phyloP scores from a whole-genome alignment of 1,140 invertebrate species.

The Drusus annulatus region DNA sequence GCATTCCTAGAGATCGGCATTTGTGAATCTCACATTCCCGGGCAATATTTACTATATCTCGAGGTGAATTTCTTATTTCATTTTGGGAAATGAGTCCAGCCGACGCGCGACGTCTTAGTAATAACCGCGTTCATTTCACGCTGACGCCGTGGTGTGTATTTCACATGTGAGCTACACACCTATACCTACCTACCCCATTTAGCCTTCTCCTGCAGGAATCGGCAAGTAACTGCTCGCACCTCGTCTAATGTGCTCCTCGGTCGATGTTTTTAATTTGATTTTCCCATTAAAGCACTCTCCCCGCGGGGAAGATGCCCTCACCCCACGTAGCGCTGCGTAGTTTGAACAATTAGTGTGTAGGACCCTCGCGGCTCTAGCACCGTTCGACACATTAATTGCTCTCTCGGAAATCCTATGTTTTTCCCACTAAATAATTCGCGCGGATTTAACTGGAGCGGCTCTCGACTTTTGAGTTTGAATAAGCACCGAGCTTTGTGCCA shows the following conservation, averaged over 20 bases:
- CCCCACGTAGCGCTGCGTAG: neutral
- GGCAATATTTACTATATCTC: neutral
- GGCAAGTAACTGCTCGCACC: too few relatives aligned
- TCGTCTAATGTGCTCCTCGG: too few relatives aligned
- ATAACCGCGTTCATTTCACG: neutral
- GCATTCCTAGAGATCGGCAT: constrained; percentile 4
- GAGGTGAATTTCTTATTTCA: neutral
- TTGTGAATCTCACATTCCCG: constrained; percentile 5
- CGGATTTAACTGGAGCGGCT: neutral
- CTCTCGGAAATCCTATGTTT: neutral
- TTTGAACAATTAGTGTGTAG: neutral
- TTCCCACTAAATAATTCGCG: neutral
- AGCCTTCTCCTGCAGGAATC: too few relatives aligned
- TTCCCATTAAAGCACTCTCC: too few relatives aligned
- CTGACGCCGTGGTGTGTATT: too few relatives aligned
- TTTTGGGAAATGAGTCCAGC: neutral
- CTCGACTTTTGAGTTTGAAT: too few relatives aligned
- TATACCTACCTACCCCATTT: too few relatives aligned
- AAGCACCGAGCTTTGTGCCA: too few relatives aligned
- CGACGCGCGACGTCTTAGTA: neutral
- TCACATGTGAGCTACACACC: too few relatives aligned
- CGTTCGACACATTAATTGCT: neutral
- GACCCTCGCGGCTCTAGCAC: neutral
- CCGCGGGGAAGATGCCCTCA: neutral
- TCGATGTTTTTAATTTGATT: too few relatives aligned